These are phyloP conservation scores for Ctenochaetus hawaiiensis DNA, from an alignment of 2,797 vertebrate species.

Conservation along the genomic window DNA sequence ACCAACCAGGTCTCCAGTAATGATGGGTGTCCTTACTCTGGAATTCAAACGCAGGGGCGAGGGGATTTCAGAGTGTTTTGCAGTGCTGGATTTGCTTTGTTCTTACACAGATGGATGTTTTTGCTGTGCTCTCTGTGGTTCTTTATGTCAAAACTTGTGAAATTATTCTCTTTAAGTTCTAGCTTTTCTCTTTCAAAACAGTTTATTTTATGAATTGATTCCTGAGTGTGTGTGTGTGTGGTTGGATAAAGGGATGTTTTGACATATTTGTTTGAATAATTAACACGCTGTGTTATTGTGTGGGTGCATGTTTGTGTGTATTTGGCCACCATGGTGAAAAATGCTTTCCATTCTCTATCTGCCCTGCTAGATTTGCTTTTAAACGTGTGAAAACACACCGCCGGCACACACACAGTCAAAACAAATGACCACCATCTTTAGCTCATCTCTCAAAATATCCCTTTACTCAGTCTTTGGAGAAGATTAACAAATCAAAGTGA, in stretches of 20 bases:
- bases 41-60: conserved; percentile 10
- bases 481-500: conserved; percentile 76
- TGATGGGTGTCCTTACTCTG: conserved; percentile 49
- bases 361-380: conserved; percentile 11
- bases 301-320: conserved; percentile 10
- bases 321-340: conserved; percentile 5
- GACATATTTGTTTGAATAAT: conserved; percentile 24
- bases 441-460: conserved; percentile 50
- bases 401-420: conserved; percentile 7
- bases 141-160: conserved; percentile 15
- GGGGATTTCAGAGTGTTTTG: conserved; percentile 54
- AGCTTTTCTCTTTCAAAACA: conserved; percentile 8
- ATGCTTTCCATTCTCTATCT: background rate
- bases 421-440: conserved; percentile 39
- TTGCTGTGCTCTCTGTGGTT: conserved; percentile 32
- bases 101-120: conserved; percentile 28
- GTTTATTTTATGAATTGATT: conserved; percentile 15
- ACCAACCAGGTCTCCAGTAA: conserved; percentile 51
- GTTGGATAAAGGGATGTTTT: background rate
- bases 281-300: conserved; percentile 18
- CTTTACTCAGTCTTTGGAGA: conserved; percentile 53
- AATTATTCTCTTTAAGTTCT: conserved; percentile 31
- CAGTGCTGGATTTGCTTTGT: conserved; percentile 51
- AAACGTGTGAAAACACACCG: background rate
- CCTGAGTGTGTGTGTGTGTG: background rate